Conservation (phyloP, 2,113 vertebrate genomes). For the Peromyscus maniculatus region DNA sequence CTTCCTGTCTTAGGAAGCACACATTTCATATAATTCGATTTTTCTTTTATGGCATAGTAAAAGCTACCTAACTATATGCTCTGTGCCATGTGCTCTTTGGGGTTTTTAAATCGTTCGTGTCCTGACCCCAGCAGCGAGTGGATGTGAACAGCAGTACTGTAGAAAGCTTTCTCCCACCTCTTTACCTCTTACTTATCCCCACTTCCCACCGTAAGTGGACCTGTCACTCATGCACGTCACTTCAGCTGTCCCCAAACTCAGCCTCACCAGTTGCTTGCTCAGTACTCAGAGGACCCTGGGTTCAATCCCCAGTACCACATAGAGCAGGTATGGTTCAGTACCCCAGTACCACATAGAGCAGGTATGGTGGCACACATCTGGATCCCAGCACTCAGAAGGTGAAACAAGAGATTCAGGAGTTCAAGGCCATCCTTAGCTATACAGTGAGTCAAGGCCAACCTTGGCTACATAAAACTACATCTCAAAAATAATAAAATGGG, state of each 20-base stretch:
- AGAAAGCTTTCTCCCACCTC: neutral
- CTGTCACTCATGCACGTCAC: neutral
- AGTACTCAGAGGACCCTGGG: neutral
- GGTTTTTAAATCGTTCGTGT: neutral
- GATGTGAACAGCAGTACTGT: no score
- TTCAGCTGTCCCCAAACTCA: neutral
- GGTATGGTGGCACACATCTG: neutral
- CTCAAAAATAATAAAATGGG: neutral
- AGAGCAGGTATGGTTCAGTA: neutral
- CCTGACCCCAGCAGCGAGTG: neutral
- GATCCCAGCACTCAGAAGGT: neutral
- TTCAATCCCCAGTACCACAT: neutral
- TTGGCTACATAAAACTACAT: no score
- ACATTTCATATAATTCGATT: neutral
- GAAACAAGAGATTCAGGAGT: neutral
- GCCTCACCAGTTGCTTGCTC: neutral
- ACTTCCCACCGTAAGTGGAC: rapidly evolving
- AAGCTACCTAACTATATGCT: neutral
- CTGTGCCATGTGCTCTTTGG: rapidly evolving
- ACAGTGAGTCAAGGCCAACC: neutral
- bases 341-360: neutral
- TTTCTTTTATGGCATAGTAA: neutral
- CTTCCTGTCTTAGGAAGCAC: neutral
- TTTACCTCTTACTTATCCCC: no score
- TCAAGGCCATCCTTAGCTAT: neutral